These are phyloP conservation scores for Puntigrus tetrazona DNA, from an alignment of 2,113 vertebrate genomes.

Conservation along the genomic window DNA sequence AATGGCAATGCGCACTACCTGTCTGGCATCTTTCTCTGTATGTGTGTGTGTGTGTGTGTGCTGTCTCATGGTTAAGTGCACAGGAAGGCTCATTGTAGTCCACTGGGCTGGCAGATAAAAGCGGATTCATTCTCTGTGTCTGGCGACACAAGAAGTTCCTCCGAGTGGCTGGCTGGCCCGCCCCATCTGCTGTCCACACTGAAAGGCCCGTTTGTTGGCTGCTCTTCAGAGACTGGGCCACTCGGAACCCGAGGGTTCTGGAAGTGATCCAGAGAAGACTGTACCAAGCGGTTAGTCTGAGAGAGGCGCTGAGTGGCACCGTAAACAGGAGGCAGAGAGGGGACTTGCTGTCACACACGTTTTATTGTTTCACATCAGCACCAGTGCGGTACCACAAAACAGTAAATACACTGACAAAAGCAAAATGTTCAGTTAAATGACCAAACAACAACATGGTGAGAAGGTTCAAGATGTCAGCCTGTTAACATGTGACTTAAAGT, in stretches of 20 bases:
- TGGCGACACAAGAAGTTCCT: conserved; percentile 62
- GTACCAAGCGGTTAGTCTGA: conserved; percentile 42
- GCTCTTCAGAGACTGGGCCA: conserved; percentile 56
- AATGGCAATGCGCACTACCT: conserved; percentile 4
- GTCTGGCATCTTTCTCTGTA: neutral
- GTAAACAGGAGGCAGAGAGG: conserved; percentile 57
- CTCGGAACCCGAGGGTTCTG: conserved; percentile 54
- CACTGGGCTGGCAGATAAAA: conserved; percentile 60
- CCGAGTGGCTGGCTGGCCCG: conserved; percentile 32
- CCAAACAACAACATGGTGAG: neutral
- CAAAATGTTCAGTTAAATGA: conserved; percentile 23
- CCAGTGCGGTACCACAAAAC: conserved; percentile 34
- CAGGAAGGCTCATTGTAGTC: conserved; percentile 62
- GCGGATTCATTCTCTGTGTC: conserved; percentile 59
- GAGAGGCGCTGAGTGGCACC: conserved; percentile 54
- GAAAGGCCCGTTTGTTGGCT: conserved; percentile 56
- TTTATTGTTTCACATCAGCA: conserved; percentile 54
- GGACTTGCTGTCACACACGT: conserved; percentile 50
- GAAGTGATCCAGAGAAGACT: conserved; percentile 45
- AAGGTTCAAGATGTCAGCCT: neutral
- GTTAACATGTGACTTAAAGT: neutral
- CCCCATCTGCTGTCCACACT: conserved; percentile 46
- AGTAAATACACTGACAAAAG: conserved; percentile 32
- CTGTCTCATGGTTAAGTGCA: conserved; percentile 56
- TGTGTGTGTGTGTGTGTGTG: conserved; percentile 24